Conservation (phyloP, 2,797 vertebrate genomes). For the Onychomys torridus region DNA sequence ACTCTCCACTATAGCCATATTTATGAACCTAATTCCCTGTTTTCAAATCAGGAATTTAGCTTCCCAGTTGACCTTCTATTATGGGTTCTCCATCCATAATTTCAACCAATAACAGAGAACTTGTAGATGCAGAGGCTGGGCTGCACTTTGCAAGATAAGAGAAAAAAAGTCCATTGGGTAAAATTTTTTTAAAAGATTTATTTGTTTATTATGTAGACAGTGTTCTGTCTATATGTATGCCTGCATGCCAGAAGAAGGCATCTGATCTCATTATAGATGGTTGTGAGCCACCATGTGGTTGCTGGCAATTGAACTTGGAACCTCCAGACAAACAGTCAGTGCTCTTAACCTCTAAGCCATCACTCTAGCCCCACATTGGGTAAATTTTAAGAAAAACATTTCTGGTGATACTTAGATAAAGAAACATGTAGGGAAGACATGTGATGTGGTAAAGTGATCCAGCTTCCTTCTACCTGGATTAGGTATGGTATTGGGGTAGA, state of each 20-base stretch:
- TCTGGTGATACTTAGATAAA: not conserved
- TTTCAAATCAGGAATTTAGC: not conserved
- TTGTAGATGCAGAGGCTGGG: not conserved
- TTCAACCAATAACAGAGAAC: not conserved
- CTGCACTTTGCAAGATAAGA: not conserved
- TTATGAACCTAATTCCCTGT: not conserved
- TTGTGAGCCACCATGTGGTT: too few relatives aligned
- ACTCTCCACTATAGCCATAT: not conserved
- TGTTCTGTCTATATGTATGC: too few relatives aligned
- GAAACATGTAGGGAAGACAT: not conserved
- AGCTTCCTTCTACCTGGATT: not conserved
- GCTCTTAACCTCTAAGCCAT: too few relatives aligned
- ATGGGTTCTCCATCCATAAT: not conserved
- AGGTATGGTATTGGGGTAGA: too few relatives aligned
- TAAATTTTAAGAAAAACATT: not conserved
- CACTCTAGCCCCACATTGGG: too few relatives aligned
- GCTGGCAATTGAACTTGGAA: too few relatives aligned
- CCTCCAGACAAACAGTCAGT: too few relatives aligned
- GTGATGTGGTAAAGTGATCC: not conserved
- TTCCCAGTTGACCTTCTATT: not conserved
- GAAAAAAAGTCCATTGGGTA: not conserved
- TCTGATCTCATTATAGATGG: too few relatives aligned
- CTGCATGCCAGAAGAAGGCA: too few relatives aligned
- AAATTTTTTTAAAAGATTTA: too few relatives aligned
- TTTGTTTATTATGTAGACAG: too few relatives aligned